Evolutionary conservation across 2,888 invertebrate species (phyloP), one percentile per base, ranked within the genome.

Genomic region (Oscheius sp.): DNA sequence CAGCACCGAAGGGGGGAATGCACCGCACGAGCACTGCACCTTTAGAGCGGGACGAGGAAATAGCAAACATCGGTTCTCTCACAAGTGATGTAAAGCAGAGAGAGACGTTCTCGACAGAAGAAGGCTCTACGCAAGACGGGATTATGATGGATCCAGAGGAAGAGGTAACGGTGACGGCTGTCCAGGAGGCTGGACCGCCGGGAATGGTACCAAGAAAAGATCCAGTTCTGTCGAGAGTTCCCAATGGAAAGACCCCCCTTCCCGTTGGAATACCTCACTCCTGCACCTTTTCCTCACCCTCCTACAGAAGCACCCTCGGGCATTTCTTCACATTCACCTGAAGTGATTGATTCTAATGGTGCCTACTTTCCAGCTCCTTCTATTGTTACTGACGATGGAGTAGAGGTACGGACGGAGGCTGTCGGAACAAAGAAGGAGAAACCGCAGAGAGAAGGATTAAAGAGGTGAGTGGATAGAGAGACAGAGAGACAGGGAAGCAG

Each of bases 321-420:
- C 63, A 48, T 48, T 21, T 50, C 63, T 47, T 63, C 63, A 63
- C 63, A n/a, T 63, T 42, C 63, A 63, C 50, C 70, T 35, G 47
- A 58, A 42, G 50, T 13, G 9, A 33, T 60, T 1, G 29, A 47
- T 42, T n/a, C 33, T 47, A 42, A 70, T 37, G 55, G 42, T 9
- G 13, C 37, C 2, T 58, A 58, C 47, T 32, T 59, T 59, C 37
- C 70, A 70, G 70, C 37, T 32, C 21, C 47, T 62, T 1, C 60
- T 11, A 72, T 55, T 32, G 48, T 42, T 9, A 59, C 65, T 2
- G 66, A 73, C 21, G 66, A 73, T 66, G 65, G 59, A 21, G 48
- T 66, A 1, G 73, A 65, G 3, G 72, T 70, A 1, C 9, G n/a
- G 5, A 73, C 66, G n/a, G 68, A 53, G 32, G 5, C 35, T 29